Conservation (phyloP, 2,888 invertebrate species). For the Tachina fera region DNA sequence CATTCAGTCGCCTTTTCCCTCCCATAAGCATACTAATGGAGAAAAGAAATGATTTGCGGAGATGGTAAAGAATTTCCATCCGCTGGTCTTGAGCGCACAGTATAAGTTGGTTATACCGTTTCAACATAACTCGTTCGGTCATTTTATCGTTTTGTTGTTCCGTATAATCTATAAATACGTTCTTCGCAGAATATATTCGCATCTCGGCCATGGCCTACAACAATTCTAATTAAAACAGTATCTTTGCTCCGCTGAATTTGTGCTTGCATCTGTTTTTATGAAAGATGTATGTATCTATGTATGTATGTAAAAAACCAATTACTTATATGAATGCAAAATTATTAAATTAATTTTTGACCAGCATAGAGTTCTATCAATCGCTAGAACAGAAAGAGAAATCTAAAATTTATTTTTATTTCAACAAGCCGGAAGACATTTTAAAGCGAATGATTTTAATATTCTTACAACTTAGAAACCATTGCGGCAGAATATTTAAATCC, state of each 20-base stretch:
- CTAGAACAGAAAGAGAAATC: neutral
- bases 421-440: constrained; percentile 44
- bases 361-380: neutral
- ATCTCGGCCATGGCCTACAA: neutral
- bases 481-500: constrained; percentile 3
- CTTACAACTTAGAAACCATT: constrained; percentile 16
- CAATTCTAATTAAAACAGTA: neutral
- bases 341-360: neutral
- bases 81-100: too few species aligned
- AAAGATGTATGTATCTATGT: neutral
- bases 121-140: too few species aligned
- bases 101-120: too few species aligned
- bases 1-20: too few species aligned
- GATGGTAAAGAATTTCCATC: too few species aligned
- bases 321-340: neutral
- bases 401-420: neutral
- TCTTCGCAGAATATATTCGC: too few species aligned
- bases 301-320: too few species aligned
- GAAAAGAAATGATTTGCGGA: too few species aligned
- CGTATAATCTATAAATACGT: too few species aligned
- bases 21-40: too few species aligned
- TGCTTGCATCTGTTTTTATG: neutral
- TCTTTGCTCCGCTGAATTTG: neutral
- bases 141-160: too few species aligned
- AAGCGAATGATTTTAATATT: constrained; percentile 25